Evolutionary conservation across 2,113 vertebrate genomes (phyloP).

Genomic region (Poeciliopsis retropinna): DNA sequence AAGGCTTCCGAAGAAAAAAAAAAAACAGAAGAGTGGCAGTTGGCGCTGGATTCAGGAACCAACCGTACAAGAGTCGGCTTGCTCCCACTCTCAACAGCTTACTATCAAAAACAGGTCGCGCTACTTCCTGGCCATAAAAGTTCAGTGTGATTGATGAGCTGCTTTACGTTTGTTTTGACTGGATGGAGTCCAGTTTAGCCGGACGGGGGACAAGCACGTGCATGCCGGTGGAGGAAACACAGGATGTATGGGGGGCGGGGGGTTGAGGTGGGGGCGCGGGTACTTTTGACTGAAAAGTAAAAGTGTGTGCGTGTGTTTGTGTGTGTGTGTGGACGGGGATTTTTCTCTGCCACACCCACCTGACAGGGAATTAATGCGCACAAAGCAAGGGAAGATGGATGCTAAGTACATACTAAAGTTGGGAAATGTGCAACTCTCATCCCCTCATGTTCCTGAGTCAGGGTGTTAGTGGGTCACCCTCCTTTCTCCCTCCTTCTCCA

Average conservation of each 20-base stretch:
- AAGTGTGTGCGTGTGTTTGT: conserved; percentile 39
- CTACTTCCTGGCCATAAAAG: conserved; percentile 73
- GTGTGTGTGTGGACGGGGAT: conserved; percentile 1
- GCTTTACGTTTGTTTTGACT: conserved; percentile 78
- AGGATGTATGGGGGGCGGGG: conserved; percentile 26
- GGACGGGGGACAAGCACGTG: conserved; percentile 54
- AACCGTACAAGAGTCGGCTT: conserved; percentile 69
- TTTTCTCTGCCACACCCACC: conserved; percentile 48
- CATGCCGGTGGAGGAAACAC: conserved; percentile 53
- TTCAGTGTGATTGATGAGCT: conserved; percentile 68
- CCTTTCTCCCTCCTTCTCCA: conserved; percentile 37
- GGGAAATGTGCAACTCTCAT: conserved; percentile 44
- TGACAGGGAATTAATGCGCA: conserved; percentile 36
- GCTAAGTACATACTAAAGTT: conserved; percentile 4
- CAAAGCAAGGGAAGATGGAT: conserved; percentile 15
- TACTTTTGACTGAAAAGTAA: conserved; percentile 34
- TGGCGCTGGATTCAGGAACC: conserved; percentile 70
- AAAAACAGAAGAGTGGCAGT: conserved; percentile 65
- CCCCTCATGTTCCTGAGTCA: conserved; percentile 54
- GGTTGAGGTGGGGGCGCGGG: neutral
- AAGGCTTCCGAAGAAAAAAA: conserved; percentile 50
- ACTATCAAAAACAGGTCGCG: conserved; percentile 70
- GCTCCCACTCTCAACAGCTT: conserved; percentile 53
- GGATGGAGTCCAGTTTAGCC: conserved; percentile 65
- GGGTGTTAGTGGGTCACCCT: conserved; percentile 55